phyloP scores from a whole-genome alignment of 2,113 vertebrate species.

The Anoura caudifer region DNA sequence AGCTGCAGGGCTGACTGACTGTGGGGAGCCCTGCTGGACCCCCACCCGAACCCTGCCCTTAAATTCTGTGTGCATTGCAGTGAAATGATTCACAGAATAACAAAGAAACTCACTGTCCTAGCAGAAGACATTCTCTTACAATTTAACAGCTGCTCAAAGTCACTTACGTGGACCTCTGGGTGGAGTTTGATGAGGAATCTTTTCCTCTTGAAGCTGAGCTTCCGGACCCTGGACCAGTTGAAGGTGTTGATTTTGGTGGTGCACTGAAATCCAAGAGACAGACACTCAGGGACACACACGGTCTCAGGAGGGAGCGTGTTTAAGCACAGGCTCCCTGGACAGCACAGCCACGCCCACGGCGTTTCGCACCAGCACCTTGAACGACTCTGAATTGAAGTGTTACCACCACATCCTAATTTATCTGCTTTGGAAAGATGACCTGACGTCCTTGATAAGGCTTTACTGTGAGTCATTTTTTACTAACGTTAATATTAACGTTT shows the following conservation, averaged over 20 bases:
- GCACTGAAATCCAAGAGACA: constrained; percentile 81
- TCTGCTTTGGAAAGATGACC: not conserved
- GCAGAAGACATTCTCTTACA: not conserved
- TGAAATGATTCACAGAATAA: not conserved
- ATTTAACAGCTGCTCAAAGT: not conserved
- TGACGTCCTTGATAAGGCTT: not conserved
- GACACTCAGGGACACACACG: rapidly evolving
- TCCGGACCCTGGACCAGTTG: constrained; percentile 99
- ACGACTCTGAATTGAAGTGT: not conserved
- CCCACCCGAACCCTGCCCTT: not conserved
- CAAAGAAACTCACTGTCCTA: not conserved
- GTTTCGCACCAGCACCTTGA: no score
- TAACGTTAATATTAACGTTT: not conserved
- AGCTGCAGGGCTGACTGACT: not conserved
- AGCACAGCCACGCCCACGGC: rapidly evolving
- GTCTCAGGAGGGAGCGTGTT: not conserved
- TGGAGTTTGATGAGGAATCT: constrained; percentile 97
- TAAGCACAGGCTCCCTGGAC: no score
- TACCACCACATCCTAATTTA: not conserved
- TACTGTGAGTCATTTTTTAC: not conserved
- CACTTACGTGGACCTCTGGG: constrained; percentile 92
- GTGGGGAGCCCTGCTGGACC: no score
- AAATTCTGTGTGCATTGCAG: rapidly evolving
- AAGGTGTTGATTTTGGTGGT: constrained; percentile 98
- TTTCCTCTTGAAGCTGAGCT: constrained; percentile 98